Evolutionary conservation across 1,140 invertebrate species (phyloP), one percentile per base, ranked within the genome.

Genomic region (Plutomurus gul): DNA sequence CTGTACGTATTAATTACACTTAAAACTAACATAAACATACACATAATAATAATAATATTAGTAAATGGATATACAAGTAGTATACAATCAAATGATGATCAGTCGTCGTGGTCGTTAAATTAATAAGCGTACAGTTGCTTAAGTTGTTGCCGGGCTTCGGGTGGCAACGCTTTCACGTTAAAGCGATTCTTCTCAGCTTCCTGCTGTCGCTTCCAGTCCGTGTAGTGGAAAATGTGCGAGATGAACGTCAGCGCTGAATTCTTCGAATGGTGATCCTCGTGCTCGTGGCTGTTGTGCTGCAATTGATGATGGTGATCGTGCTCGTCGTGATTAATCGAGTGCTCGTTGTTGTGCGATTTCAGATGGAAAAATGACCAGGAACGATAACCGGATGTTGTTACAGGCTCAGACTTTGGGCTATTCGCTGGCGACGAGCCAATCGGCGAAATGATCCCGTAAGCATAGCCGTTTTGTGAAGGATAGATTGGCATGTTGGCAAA

Each of bases 111-210:
- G n/a, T n/a, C n/a, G 11, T 71, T 22, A 37, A 7, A 16, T 91
- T 89, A 95, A 88, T 95, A 95, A 83, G 94, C 93, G 87, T 94
- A 95, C 84, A 95, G 94, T 85, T 93, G 92, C 87, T 94, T 94
- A 51, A 95, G 89, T 87, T 95, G 93, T 81, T 93, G 92, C 86
- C 93, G 93, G 78, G 94, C 88, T 87, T 94, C 93, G 30, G 93
- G 92, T 75, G 93, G 93, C 88, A 94, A 93, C 84, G 92, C 92
- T 88, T 93, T 93, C 60, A 91, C 90, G 84, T 94, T 75, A 33
- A 79, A 79, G 0, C 78, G 72, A 39, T 79, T 72, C 36, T 79
- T 75, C n/a, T 79, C 78, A 18, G 77, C 77, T 16, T 47, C 46
- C 30, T 75, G 73, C 30, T 79, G 78, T 7, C 43, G n/a, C 39